A percentile compares a stretch with the other conserved stretches of the same genome.
Conservation (phyloP, 2,113 vertebrate genomes). For the Gadus chalcogrammus region DNA sequence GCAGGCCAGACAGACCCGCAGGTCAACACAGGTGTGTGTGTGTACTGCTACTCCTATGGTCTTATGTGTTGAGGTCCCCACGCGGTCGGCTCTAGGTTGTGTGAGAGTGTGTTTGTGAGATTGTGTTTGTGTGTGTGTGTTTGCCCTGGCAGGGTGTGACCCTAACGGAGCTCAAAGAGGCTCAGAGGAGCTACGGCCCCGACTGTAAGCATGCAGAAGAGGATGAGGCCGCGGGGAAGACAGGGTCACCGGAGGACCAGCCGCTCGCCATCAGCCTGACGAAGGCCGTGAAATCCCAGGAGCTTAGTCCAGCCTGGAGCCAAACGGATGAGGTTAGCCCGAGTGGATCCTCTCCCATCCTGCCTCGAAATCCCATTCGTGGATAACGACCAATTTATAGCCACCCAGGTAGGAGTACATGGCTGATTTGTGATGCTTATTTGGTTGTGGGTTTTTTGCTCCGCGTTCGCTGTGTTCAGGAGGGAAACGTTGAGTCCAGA, state of each 20-base stretch:
- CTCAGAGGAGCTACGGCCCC: constrained; percentile 76
- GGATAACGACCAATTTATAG: background rate
- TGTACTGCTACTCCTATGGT: constrained; percentile 1
- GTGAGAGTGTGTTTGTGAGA: no score
- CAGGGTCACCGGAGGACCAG: constrained; percentile 46
- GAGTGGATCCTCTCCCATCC: background rate
- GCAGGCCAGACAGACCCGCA: constrained; percentile 89
- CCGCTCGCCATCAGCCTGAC: constrained; percentile 20
- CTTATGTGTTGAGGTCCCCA: background rate
- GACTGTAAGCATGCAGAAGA: constrained; percentile 62
- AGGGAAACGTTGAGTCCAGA: constrained; percentile 49
- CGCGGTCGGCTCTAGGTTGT: background rate
- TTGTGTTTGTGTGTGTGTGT: background rate
- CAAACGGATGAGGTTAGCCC: constrained; percentile 71
- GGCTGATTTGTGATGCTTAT: no score
- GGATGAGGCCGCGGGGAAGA: constrained; percentile 25
- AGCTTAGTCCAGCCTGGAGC: constrained; percentile 45
- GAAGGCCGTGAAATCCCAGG: constrained; percentile 33
- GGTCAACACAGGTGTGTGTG: constrained; percentile 84
- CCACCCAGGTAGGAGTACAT: no score
- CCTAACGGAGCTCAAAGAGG: constrained; percentile 87
- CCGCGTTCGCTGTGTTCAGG: constrained; percentile 26
- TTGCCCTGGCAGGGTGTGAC: constrained; percentile 81
- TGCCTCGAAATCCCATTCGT: background rate
- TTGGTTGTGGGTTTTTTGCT: background rate